Conservation (phyloP, 2,797 vertebrate genomes). For the Tenualosa ilisha region DNA sequence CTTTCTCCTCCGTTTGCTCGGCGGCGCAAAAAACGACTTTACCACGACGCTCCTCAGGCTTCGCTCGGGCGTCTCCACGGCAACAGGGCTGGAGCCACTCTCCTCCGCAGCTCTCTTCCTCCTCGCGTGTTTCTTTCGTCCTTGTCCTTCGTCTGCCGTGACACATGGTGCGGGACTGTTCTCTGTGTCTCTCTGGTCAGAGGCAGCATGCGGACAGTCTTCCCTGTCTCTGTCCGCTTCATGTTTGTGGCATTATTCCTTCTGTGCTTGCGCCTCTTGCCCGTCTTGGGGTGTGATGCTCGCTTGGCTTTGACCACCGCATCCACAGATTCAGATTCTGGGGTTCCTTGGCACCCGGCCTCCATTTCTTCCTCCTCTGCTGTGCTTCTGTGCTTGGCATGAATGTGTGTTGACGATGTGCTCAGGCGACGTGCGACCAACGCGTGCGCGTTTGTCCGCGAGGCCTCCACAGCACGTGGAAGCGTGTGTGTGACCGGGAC, state of each 20-base stretch:
- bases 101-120: slow-evolving; percentile 21
- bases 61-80: slow-evolving; percentile 55
- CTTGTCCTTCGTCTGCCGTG: neutral
- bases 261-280: slow-evolving; percentile 76
- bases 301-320: neutral
- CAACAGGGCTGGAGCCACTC: slow-evolving; percentile 62
- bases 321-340: neutral
- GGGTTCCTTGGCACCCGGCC: neutral
- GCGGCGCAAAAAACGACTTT: slow-evolving; percentile 69
- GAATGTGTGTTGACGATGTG: neutral
- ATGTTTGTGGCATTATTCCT: slow-evolving; percentile 62
- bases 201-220: slow-evolving; percentile 17
- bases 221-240: slow-evolving; percentile 61
- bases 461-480: neutral
- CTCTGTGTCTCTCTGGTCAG: neutral
- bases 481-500: neutral
- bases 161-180: neutral
- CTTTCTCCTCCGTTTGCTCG: slow-evolving; percentile 65
- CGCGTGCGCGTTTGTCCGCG: neutral
- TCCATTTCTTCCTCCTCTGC: neutral
- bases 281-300: slow-evolving; percentile 54
- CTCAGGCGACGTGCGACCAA: neutral
- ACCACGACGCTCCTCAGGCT: slow-evolving; percentile 74
- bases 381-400: slow-evolving; percentile 39
- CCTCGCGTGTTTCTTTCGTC: slow-evolving; percentile 5